Base-by-base conservation (phyloP, 2,113 vertebrate species). In the Copsychus sechellarum region DNA sequence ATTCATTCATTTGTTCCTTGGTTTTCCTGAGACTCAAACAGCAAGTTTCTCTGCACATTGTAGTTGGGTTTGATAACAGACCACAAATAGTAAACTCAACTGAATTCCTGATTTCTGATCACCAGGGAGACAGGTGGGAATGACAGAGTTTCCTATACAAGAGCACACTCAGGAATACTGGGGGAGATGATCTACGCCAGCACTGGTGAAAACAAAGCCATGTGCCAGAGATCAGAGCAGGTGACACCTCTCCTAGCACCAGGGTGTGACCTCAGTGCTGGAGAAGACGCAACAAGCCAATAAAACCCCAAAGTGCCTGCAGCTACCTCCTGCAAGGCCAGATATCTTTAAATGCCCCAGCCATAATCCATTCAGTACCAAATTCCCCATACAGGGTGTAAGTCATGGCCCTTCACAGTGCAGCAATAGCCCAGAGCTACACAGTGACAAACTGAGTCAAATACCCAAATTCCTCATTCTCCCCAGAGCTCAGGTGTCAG, bases 241-340 rank as follows among this genome's bases (percentile, higher is more conserved):
- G 4, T 43, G 11, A 28, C 21, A 42, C 14, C 31, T 60, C 19
- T 42, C 2, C 7, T 6, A 33, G 14, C 8, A 42, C 8, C 54
- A 60, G 29, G 45, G 54, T 11, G 28, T 7, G 8, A 8, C 14
- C 17, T 54, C 22, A 28, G 36, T 11, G 13, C 28, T 36, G 66
- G 34, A 23, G 15, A 24, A 9, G 45, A 21, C 31, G 21, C n/a
- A 48, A 23, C 0, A 1, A 66, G 38, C 23, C 22, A 40, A 5
- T 11, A 54, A 65, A 85, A 42, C 43, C 60, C 24, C 40, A 6
- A 7, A 38, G 24, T 29, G 6, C 29, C 33, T 40, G 6, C 3
- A 70, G 60, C 22, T 42, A 61, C 16, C 42, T 71, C 24, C 31
- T 40, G 5, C 25, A 56, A 33, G 11, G 19, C 36, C 4, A 9